Conservation (phyloP, 2,888 invertebrate species). For the Dasysyrphus tricinctus region DNA sequence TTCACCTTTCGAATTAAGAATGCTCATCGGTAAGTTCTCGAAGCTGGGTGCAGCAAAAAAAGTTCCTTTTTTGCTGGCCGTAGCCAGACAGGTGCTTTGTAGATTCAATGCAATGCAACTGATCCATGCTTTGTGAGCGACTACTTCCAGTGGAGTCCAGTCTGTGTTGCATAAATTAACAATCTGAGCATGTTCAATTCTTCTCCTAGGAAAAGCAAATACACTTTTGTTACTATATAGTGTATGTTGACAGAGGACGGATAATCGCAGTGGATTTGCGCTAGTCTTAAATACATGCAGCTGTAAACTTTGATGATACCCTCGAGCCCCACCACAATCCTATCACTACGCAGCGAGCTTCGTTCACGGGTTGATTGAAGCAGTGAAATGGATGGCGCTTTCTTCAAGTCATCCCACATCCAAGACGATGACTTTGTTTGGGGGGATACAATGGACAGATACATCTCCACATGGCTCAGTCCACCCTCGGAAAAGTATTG, state of each 20-base stretch:
- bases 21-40: conserved; percentile 91
- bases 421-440: conserved; percentile 97
- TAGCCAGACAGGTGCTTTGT: conserved; percentile 96
- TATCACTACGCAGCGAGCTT: conserved; percentile 95
- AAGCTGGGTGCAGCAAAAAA: conserved; percentile 96
- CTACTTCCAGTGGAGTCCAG: conserved; percentile 93
- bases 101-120: conserved; percentile 97
- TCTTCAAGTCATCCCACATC: conserved; percentile 99
- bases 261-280: conserved; percentile 94
- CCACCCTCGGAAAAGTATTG: conserved; percentile 97
- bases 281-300: conserved; percentile 99
- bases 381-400: conserved; percentile 95
- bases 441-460: conserved; percentile 95
- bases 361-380: conserved; percentile 96
- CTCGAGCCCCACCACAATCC: conserved; percentile 96
- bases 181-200: conserved; percentile 91
- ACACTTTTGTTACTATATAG: conserved; percentile 98
- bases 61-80: conserved; percentile 98
- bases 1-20: conserved; percentile 66
- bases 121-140: too few species aligned
- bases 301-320: conserved; percentile 97
- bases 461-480: conserved; percentile 97
- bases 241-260: conserved; percentile 97
- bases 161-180: conserved; percentile 97
- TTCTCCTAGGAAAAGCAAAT: conserved; percentile 96